Evolutionary conservation across 2,797 vertebrate genomes (phyloP).

Genomic region (Sebastes taczanowskii): DNA sequence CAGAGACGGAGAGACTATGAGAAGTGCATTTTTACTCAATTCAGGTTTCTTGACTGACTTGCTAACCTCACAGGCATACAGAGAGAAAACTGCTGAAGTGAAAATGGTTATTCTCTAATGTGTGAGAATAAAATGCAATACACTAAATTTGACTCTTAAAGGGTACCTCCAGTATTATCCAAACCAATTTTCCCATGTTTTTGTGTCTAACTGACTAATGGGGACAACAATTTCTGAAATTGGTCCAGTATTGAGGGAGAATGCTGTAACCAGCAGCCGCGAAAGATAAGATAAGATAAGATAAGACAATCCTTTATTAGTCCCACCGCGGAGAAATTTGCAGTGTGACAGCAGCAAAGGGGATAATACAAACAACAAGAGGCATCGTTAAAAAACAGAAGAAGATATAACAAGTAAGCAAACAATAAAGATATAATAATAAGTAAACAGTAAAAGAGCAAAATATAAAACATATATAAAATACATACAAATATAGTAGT

Average conservation of each 20-base stretch:
- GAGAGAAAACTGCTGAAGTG: background rate
- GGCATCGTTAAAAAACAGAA: too few species aligned
- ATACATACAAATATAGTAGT: too few species aligned
- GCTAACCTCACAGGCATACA: background rate
- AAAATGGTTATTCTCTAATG: conserved; percentile 1
- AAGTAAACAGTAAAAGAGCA: too few species aligned
- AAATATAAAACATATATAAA: too few species aligned
- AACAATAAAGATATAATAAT: too few species aligned
- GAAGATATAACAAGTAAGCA: too few species aligned
- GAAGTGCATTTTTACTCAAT: background rate
- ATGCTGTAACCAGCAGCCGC: background rate
- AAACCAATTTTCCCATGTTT: background rate
- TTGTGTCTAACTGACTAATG: background rate
- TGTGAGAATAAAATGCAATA: background rate
- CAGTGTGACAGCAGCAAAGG: too few species aligned
- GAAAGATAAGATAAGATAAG: too few species aligned
- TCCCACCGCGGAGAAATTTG: too few species aligned
- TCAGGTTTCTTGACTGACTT: background rate
- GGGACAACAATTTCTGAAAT: background rate
- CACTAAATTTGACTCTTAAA: too few species aligned
- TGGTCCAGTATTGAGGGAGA: background rate
- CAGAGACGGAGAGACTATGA: background rate
- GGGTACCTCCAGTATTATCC: background rate
- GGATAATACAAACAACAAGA: too few species aligned
- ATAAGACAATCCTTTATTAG: too few species aligned